These are phyloP conservation scores for Protomyctophum bolini DNA, from an alignment of 2,113 vertebrate genomes.

Conservation along the genomic window DNA sequence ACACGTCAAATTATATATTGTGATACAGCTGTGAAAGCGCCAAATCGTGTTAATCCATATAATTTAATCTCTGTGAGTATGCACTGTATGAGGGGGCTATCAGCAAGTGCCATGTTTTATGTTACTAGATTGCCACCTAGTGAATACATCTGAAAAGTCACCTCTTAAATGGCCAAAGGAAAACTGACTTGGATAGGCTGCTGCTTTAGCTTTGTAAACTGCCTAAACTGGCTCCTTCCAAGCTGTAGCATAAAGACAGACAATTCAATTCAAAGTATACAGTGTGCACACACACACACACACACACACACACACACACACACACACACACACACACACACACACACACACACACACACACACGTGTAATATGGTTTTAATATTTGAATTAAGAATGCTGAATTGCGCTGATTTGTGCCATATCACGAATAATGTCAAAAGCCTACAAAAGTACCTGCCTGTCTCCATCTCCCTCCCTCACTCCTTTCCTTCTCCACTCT, in stretches of 20 bases:
- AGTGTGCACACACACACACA: no score
- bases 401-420: not conserved
- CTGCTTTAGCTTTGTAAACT: constrained; percentile 33
- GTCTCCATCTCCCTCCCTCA: not conserved
- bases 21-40: constrained; percentile 43
- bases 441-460: constrained; percentile 7
- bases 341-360: no score
- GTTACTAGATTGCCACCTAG: constrained; percentile 82
- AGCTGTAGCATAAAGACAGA: constrained; percentile 5
- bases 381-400: no score
- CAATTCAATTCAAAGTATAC: no score
- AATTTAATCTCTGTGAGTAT: constrained; percentile 46
- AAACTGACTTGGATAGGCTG: constrained; percentile 32
- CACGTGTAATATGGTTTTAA: no score
- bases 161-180: constrained; percentile 29
- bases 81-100: constrained; percentile 38
- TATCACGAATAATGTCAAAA: constrained; percentile 12
- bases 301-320: no score
- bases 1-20: constrained; percentile 39
- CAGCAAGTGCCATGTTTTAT: constrained; percentile 48
- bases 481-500: constrained; percentile 13
- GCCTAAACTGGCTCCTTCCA: constrained; percentile 20
- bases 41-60: constrained; percentile 58
- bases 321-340: no score
- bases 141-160: constrained; percentile 52